Conservation (phyloP, 2,113 vertebrate genomes). For the Osmerus eperlanus region DNA sequence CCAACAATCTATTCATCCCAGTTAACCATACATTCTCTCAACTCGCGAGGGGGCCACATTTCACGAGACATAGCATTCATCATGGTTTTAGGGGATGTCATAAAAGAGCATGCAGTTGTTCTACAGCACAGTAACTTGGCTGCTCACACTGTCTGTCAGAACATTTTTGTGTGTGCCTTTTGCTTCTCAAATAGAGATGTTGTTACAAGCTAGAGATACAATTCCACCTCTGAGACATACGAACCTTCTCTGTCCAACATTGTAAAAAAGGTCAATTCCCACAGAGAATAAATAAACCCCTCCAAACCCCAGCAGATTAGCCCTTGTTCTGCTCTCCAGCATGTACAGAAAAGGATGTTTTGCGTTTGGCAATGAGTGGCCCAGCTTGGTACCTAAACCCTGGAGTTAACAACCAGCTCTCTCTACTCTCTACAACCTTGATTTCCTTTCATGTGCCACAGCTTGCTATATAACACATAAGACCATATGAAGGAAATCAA, state of each 20-base stretch:
- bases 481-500: conserved; percentile 2
- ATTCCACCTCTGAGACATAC: not conserved
- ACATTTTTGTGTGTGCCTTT: not conserved
- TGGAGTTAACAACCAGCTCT: conserved; percentile 48
- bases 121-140: conserved; percentile 26
- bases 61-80: conserved; percentile 39
- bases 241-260: not conserved
- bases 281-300: not conserved
- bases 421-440: conserved; percentile 42
- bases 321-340: conserved; percentile 58
- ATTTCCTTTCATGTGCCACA: conserved; percentile 55
- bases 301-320: conserved; percentile 58
- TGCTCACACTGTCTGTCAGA: conserved; percentile 13
- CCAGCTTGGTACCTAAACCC: conserved; percentile 52
- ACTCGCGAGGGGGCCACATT: conserved; percentile 5
- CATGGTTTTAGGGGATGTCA: conserved; percentile 18
- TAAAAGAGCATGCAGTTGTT: conserved; percentile 11
- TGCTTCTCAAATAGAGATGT: conserved; percentile 3
- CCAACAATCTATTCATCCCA: conserved; percentile 46
- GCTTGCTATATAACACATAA: conserved; percentile 31
- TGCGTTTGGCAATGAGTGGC: conserved; percentile 40
- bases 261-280: not conserved
- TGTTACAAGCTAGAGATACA: not conserved
- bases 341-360: conserved; percentile 13
- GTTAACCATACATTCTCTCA: conserved; percentile 7